phyloP scores from a whole-genome alignment of 1,140 invertebrate genomes.

The Leucophenga varia region DNA sequence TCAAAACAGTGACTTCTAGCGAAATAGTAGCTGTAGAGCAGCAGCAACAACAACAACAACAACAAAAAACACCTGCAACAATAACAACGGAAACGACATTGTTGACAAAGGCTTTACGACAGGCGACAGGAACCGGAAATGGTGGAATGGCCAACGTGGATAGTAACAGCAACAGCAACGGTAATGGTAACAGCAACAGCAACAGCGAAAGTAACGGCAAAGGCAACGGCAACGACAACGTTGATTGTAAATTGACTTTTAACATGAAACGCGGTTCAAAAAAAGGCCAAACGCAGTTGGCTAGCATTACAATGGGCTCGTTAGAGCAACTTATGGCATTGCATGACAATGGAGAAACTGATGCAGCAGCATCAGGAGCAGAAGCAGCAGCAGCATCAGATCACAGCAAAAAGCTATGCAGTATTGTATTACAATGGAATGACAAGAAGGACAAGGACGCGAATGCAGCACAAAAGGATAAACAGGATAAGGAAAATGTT shows the following conservation, averaged over 20 bases:
- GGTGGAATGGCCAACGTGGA: too few species aligned
- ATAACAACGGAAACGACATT: neutral
- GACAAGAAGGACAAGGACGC: too few species aligned
- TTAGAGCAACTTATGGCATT: slow-evolving; percentile 28
- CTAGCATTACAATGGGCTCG: slow-evolving; percentile 38
- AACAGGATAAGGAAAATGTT: neutral
- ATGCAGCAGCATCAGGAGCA: slow-evolving; percentile 2
- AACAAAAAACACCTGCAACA: neutral
- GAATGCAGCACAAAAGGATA: too few species aligned
- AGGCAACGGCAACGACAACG: slow-evolving; percentile 5
- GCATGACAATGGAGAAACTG: slow-evolving; percentile 18
- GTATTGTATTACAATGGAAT: neutral
- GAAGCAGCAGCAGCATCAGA: slow-evolving; percentile 22
- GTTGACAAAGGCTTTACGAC: too few species aligned
- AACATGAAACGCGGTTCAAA: slow-evolving; percentile 23
- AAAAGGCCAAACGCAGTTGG: neutral
- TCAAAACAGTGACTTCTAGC: too few species aligned
- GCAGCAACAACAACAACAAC: slow-evolving; percentile 4
- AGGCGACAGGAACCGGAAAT: too few species aligned
- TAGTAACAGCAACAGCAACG: slow-evolving; percentile 1
- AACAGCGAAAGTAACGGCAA: neutral
- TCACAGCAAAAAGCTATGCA: slow-evolving; percentile 11
- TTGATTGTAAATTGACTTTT: slow-evolving; percentile 49
- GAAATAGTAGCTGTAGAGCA: too few species aligned
- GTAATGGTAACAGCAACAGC: neutral